Evolutionary conservation across 2,888 invertebrate genomes (phyloP).

Genomic region (Pandemis corylana): DNA sequence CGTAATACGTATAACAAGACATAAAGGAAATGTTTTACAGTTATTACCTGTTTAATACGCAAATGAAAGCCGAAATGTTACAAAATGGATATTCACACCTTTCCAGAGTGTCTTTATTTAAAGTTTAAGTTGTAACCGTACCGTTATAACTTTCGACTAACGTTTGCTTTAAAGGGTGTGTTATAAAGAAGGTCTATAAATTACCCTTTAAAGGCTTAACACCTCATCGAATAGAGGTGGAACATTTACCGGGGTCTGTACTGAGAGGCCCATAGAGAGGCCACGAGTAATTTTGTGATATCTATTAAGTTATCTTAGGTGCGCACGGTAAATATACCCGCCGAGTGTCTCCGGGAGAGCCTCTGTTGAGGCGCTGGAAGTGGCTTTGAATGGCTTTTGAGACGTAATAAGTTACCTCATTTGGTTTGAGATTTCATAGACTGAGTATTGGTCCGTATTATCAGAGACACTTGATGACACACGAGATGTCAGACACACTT

Average conservation of each 20-base stretch:
- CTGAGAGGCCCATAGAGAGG: constrained; percentile 51
- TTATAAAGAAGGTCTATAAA: constrained; percentile 63
- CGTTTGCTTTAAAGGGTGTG: constrained; percentile 10
- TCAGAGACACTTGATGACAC: not conserved
- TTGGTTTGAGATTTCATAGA: not conserved
- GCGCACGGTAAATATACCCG: constrained; percentile 61
- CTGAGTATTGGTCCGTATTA: not conserved
- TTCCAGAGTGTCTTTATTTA: constrained; percentile 9
- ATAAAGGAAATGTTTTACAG: constrained; percentile 5
- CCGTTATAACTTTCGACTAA: constrained; percentile 11
- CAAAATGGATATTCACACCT: constrained; percentile 67
- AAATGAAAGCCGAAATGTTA: constrained; percentile 51
- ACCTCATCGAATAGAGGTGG: constrained; percentile 78
- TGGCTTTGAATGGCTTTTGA: constrained; percentile 21
- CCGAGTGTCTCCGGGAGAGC: constrained; percentile 52
- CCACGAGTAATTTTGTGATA: constrained; percentile 59
- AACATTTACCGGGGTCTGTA: constrained; percentile 76
- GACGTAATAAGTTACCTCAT: not conserved
- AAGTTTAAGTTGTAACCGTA: constrained; percentile 1
- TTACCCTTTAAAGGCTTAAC: constrained; percentile 68
- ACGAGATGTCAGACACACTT: constrained; percentile 1
- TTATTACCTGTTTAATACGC: constrained; percentile 45
- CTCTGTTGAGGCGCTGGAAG: constrained; percentile 53
- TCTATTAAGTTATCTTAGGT: constrained; percentile 73
- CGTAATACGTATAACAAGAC: not conserved